These are phyloP conservation scores for Shinisaurus crocodilurus DNA, from an alignment of 2,113 vertebrate genomes.

Conservation along the genomic window DNA sequence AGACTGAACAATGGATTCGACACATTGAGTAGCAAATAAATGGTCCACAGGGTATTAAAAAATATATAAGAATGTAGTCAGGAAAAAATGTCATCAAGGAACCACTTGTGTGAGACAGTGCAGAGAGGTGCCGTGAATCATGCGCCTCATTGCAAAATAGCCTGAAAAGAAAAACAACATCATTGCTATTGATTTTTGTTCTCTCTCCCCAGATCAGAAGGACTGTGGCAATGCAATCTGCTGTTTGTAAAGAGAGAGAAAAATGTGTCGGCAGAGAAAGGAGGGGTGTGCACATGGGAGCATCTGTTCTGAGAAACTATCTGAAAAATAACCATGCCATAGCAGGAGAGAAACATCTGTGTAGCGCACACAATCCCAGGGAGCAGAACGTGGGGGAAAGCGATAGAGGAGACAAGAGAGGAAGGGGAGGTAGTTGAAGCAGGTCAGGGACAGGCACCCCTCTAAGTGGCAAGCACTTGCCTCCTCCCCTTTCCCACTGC, in stretches of 20 bases:
- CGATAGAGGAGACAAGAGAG: constrained; percentile 21
- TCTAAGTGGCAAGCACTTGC: constrained; percentile 29
- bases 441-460: constrained; percentile 32
- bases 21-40: not conserved
- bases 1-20: constrained; percentile 16
- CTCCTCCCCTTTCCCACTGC: constrained; percentile 39
- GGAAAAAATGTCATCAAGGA: constrained; percentile 34
- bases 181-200: constrained; percentile 62
- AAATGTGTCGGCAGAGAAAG: constrained; percentile 58
- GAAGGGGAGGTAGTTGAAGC: not conserved
- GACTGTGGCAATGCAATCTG: constrained; percentile 57
- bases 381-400: not conserved
- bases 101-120: constrained; percentile 32
- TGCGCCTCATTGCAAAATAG: constrained; percentile 11
- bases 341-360: constrained; percentile 60
- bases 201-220: constrained; percentile 62
- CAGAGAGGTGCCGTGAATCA: not conserved
- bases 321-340: constrained; percentile 63
- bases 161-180: constrained; percentile 43
- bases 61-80: not conserved
- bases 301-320: constrained; percentile 71
- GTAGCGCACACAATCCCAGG: not conserved
- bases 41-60: not conserved
- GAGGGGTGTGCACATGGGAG: constrained; percentile 47
- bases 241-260: constrained; percentile 67